phyloP scores from a whole-genome alignment of 2,888 invertebrate genomes.

The Plusia festucae region DNA sequence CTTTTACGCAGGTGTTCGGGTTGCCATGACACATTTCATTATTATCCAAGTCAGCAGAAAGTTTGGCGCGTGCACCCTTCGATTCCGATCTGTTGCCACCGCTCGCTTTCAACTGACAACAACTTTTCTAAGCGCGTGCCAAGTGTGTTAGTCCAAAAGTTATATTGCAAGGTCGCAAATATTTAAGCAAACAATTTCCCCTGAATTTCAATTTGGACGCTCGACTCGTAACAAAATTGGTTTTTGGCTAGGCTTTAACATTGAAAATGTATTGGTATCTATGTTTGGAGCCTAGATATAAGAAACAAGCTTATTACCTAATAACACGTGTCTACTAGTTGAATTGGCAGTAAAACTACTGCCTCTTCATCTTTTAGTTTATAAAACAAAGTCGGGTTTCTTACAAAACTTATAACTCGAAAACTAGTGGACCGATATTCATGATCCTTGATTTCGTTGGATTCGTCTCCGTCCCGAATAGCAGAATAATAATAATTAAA shows the following conservation, averaged over 20 bases:
- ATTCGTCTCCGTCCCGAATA: too few species aligned
- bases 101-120: constrained; percentile 22
- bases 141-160: constrained; percentile 35
- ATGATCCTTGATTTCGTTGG: too few species aligned
- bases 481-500: too few species aligned
- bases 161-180: constrained; percentile 50
- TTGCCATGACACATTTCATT: neutral
- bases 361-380: too few species aligned
- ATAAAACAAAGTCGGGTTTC: too few species aligned
- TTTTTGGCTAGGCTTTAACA: too few species aligned
- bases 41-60: neutral
- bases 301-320: too few species aligned
- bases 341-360: too few species aligned
- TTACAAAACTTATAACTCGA: too few species aligned
- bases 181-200: constrained; percentile 44
- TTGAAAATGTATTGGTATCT: neutral
- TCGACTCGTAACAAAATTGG: constrained; percentile 9
- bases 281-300: too few species aligned
- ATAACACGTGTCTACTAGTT: too few species aligned
- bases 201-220: constrained; percentile 31
- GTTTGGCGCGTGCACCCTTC: constrained; percentile 1
- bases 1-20: neutral
- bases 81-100: constrained; percentile 28
- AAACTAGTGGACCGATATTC: too few species aligned
- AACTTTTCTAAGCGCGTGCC: constrained; percentile 43